Percentiles rank a stretch among this genome's conserved stretches.
Evolutionary conservation across 2,888 invertebrate genomes (phyloP).

Genomic region (Ennomos fuscantarius): DNA sequence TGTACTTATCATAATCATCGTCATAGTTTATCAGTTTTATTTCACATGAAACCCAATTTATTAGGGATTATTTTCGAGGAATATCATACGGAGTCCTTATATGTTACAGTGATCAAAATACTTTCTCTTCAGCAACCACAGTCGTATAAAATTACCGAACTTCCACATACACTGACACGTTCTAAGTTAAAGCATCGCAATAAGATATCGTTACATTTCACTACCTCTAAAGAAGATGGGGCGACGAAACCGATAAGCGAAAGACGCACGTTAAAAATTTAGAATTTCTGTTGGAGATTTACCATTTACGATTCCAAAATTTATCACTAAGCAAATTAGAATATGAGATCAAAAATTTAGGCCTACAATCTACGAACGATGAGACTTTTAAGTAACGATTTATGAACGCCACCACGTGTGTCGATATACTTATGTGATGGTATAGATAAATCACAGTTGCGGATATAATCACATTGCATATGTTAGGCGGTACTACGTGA

Average conservation of each 20-base stretch:
- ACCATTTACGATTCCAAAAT: slow-evolving; percentile 77
- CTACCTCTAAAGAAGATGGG: slow-evolving; percentile 76
- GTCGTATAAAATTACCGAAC: slow-evolving; percentile 76
- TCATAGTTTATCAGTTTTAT: slow-evolving; percentile 57
- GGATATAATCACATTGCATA: slow-evolving; percentile 80
- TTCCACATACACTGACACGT: slow-evolving; percentile 77
- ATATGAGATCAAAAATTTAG: slow-evolving; percentile 85
- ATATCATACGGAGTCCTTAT: slow-evolving; percentile 65
- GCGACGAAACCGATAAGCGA: slow-evolving; percentile 68
- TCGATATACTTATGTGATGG: slow-evolving; percentile 75
- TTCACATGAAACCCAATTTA: slow-evolving; percentile 63
- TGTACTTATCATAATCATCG: slow-evolving; percentile 74
- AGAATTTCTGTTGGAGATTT: slow-evolving; percentile 79
- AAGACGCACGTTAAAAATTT: slow-evolving; percentile 74
- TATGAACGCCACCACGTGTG: slow-evolving; percentile 78
- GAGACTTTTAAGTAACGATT: slow-evolving; percentile 81
- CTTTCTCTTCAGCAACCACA: slow-evolving; percentile 68
- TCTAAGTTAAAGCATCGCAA: slow-evolving; percentile 85
- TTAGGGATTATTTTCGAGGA: slow-evolving; percentile 63
- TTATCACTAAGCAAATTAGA: slow-evolving; percentile 85
- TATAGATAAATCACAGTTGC: slow-evolving; percentile 81
- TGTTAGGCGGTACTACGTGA: slow-evolving; percentile 80
- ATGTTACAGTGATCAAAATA: slow-evolving; percentile 68
- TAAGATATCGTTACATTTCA: slow-evolving; percentile 82
- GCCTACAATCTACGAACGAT: slow-evolving; percentile 81